Evolutionary conservation across 2,797 vertebrate species (phyloP), one percentile per base, ranked within the genome.

Genomic region (Carduelis carduelis): DNA sequence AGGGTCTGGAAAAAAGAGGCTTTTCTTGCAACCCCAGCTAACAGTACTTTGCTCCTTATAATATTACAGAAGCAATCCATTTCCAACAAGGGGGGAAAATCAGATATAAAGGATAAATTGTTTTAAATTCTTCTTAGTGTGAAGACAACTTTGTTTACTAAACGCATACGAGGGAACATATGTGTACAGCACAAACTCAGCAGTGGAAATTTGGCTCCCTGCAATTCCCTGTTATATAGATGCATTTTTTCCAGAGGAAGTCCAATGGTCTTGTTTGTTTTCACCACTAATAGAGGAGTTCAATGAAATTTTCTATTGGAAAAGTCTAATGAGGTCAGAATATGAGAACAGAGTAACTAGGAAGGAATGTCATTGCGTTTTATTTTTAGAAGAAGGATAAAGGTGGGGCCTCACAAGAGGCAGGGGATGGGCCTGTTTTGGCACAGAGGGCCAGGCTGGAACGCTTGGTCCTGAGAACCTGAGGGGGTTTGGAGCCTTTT

Each of bases 341-440:
- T 27, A 93, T 88, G 85, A 93, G 87, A 92, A 71, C 63, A 88
- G 61, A 93, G 65, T 86, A 95, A 96, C 50, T 65, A 89, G 83
- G 76, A 94, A 95, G 76, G 92, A 95, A 92, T 96, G 94, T 90
- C 82, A 80, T 46, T 82, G 87, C 34, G 8, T 76, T 87, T 95
- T 96, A 95, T 95, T 96, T 96, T 94, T 97, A 95, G 95, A 83
- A 60, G 43, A 69, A 93, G 94, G 87, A 94, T 93, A 84, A 94
- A 96, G 94, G 96, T 96, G 93, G 91, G 70, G 91, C 90, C 61
- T 78, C 76, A 32, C 49, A 95, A 86, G 66, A 95, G 35, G 76
- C 83, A 95, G 70, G 44, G 87, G 85, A 72, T 70, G 74, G 83
- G 94, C 88, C 94, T 76, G 50, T 53, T 95, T 52, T 59, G 83